Evolutionary conservation across 2,888 invertebrate genomes (phyloP).

Genomic region (Dolomedes plantarius): DNA sequence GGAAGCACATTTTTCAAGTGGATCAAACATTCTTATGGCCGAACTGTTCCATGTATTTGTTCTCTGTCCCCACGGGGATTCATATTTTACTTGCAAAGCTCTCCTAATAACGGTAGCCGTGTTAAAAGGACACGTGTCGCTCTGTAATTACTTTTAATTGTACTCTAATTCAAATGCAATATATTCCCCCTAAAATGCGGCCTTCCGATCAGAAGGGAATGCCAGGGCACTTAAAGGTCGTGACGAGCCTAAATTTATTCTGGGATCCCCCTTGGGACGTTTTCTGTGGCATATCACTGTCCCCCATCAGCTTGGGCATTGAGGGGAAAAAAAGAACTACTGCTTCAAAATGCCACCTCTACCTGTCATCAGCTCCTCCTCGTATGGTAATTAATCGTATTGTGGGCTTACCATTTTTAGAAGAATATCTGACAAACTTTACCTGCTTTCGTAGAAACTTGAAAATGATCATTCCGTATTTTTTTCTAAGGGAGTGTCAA

Average conservation of each 20-base stretch:
- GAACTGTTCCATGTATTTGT: background rate
- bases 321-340: background rate
- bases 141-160: slow-evolving; percentile 1
- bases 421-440: too few relatives aligned
- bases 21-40: background rate
- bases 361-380: slow-evolving; percentile 53
- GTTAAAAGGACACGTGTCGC: background rate
- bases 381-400: slow-evolving; percentile 43
- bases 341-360: slow-evolving; percentile 37
- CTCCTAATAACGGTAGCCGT: background rate
- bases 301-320: background rate
- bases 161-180: background rate
- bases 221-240: background rate
- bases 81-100: background rate
- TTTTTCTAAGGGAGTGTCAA: too few relatives aligned
- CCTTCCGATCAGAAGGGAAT: background rate
- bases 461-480: too few relatives aligned
- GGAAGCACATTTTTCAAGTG: background rate
- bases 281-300: background rate
- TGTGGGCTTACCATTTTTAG: background rate
- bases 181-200: background rate
- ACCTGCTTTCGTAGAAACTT: too few relatives aligned
- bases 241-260: background rate
- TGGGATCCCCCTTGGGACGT: background rate
- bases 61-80: background rate